These are phyloP conservation scores for Papilio gigon DNA, from an alignment of 2,888 invertebrate genomes.

Conservation along the genomic window DNA sequence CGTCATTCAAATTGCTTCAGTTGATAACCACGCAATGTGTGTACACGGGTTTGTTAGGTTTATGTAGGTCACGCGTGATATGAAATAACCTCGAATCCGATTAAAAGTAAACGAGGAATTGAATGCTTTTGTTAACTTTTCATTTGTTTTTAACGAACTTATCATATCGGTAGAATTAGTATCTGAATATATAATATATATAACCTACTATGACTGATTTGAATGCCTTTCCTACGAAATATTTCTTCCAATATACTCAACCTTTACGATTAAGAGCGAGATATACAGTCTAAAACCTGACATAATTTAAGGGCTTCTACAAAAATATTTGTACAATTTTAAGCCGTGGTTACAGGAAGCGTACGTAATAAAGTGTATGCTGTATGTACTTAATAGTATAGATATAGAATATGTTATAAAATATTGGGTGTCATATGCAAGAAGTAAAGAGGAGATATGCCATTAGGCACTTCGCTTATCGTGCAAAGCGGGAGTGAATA, in stretches of 20 bases:
- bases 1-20: not conserved
- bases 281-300: no score
- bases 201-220: no score
- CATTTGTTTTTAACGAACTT: not conserved
- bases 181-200: no score
- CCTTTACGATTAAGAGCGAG: no score
- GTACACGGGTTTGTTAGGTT: not conserved
- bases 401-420: conserved; percentile 48
- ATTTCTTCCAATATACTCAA: no score
- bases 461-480: conserved; percentile 78
- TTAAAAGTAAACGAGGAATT: not conserved
- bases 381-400: conserved; percentile 33
- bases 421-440: conserved; percentile 15
- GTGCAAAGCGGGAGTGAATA: conserved; percentile 80
- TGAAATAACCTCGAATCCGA: not conserved
- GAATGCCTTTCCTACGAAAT: no score
- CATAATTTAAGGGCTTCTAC: no score
- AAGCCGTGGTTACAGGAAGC: no score
- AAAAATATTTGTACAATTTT: no score
- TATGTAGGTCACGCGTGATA: not conserved
- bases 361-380: no score
- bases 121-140: not conserved
- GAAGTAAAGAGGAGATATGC: conserved; percentile 61
- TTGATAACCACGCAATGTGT: not conserved
- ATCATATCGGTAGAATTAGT: not conserved